phyloP scores from a whole-genome alignment of 2,888 invertebrate genomes.

The Eurois occulta region DNA sequence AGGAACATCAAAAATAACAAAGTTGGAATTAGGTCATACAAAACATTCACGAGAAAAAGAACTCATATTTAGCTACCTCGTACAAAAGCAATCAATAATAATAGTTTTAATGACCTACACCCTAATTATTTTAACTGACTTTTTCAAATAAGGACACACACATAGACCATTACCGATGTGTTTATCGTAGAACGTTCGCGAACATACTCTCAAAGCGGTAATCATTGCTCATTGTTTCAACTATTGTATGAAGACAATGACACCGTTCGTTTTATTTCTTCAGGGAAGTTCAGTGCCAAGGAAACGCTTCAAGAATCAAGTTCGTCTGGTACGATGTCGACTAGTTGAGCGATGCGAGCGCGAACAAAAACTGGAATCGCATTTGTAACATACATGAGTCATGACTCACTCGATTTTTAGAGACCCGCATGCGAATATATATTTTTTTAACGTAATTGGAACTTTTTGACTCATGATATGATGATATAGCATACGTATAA shows the following conservation, averaged over 20 bases:
- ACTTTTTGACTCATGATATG: conserved; percentile 11
- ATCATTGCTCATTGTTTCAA: conserved; percentile 73
- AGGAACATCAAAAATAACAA: neutral
- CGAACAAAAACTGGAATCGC: conserved; percentile 52
- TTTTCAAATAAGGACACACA: conserved; percentile 19
- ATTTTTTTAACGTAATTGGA: conserved; percentile 20
- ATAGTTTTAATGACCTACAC: conserved; percentile 10
- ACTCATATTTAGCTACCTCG: neutral
- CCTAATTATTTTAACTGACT: conserved; percentile 8
- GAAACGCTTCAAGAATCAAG: conserved; percentile 61
- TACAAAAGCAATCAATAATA: neutral
- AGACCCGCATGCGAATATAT: conserved; percentile 26
- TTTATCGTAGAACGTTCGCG: conserved; percentile 35
- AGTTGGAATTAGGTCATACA: neutral
- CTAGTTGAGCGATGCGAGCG: conserved; percentile 39
- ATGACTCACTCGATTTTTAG: conserved; percentile 62
- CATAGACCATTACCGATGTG: neutral
- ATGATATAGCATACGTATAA: conserved; percentile 7
- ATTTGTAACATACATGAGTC: conserved; percentile 54
- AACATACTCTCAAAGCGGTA: conserved; percentile 65
- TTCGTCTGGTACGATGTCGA: conserved; percentile 28
- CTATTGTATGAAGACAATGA: conserved; percentile 70
- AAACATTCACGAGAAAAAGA: neutral
- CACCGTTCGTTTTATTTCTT: conserved; percentile 68
- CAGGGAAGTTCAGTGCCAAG: conserved; percentile 63